Conservation (phyloP, 2,888 invertebrate genomes). For the Neocrepidodera transversa region DNA sequence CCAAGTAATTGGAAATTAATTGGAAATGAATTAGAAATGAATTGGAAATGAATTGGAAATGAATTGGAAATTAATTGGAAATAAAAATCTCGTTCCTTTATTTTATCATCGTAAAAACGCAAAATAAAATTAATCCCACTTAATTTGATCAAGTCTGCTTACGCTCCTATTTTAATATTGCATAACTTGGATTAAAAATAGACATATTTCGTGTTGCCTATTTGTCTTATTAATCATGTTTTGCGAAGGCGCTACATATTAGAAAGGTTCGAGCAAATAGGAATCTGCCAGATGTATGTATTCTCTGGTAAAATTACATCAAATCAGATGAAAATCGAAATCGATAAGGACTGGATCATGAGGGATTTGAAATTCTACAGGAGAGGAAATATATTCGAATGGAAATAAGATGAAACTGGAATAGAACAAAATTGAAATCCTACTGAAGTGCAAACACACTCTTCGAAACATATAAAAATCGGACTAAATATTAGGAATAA, state of each 20-base stretch:
- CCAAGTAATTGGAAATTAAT: too few species aligned
- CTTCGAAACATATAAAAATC: too few species aligned
- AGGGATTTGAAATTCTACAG: conserved; percentile 4
- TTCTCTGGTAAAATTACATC: conserved; percentile 11
- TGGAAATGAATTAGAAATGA: too few species aligned
- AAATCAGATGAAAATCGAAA: conserved; percentile 19
- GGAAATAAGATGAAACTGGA: neutral
- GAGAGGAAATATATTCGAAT: neutral
- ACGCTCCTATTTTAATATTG: too few species aligned
- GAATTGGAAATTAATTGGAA: too few species aligned
- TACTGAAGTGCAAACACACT: too few species aligned
- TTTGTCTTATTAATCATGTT: conserved; percentile 7
- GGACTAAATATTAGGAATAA: too few species aligned
- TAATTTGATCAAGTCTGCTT: too few species aligned
- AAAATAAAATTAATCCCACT: too few species aligned
- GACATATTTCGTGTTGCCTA: neutral
- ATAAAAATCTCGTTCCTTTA: too few species aligned
- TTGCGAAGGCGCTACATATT: conserved; percentile 1
- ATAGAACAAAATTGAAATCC: neutral
- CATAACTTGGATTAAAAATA: neutral
- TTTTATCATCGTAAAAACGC: too few species aligned
- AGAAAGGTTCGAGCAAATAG: conserved; percentile 5
- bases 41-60: too few species aligned
- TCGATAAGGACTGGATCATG: conserved; percentile 10
- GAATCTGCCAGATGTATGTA: conserved; percentile 10